phyloP scores from a whole-genome alignment of 2,797 vertebrate species.

The Cuculus canorus region DNA sequence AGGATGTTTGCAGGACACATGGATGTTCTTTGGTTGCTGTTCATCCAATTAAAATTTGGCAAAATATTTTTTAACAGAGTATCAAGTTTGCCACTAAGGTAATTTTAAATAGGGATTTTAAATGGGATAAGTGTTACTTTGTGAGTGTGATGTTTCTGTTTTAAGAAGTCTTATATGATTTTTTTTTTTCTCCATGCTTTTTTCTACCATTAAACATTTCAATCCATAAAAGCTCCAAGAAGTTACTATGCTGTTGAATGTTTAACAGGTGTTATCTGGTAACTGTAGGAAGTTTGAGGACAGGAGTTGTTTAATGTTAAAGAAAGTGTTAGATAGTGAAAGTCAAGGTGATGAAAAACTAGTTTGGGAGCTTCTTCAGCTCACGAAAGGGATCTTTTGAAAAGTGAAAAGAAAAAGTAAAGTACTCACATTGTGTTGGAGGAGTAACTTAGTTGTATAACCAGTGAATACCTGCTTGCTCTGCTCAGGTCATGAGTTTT shows the following conservation, averaged over 20 bases:
- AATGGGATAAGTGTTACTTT: not conserved
- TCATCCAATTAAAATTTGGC: not conserved
- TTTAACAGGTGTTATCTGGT: not conserved
- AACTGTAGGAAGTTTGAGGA: not conserved
- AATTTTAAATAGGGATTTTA: not conserved
- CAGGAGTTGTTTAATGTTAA: not conserved
- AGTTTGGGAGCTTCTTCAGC: not conserved
- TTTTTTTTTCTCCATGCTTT: not conserved
- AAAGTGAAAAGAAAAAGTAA: not conserved
- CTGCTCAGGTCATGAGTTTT: not conserved
- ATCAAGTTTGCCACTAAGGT: not conserved
- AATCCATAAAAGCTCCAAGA: not conserved
- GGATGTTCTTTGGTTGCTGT: not conserved
- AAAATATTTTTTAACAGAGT: not conserved
- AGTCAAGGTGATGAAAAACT: not conserved
- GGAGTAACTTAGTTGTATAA: not conserved
- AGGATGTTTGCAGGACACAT: not conserved
- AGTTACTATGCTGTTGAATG: not conserved
- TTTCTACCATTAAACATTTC: not conserved
- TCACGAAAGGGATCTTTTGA: not conserved
- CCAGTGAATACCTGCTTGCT: not conserved
- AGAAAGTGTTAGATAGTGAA: not conserved
- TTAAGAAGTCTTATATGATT: not conserved
- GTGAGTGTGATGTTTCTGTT: not conserved
- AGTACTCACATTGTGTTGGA: not conserved